These are phyloP conservation scores for Cheilosia soror DNA, from an alignment of 2,888 invertebrate genomes.

Conservation along the genomic window DNA sequence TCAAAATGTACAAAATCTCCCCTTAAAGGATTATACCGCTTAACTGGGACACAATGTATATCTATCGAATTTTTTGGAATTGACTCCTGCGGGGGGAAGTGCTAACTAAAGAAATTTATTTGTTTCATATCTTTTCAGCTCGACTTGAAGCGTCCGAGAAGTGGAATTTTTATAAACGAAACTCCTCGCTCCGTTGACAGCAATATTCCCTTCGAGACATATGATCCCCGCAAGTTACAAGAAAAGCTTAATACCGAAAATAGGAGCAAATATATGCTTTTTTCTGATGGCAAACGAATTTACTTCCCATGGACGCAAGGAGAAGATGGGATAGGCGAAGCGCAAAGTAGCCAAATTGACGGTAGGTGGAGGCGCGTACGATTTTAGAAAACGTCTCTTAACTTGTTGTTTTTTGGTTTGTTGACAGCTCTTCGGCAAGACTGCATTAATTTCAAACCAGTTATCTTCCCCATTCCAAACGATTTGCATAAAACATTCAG, in stretches of 20 bases:
- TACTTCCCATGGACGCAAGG: constrained; percentile 42
- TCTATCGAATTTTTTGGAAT: too few species aligned
- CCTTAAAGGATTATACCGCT: too few species aligned
- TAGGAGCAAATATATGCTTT: constrained; percentile 78
- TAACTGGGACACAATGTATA: too few species aligned
- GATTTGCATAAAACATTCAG: constrained; percentile 80
- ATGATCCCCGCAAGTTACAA: constrained; percentile 82
- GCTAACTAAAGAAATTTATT: too few species aligned
- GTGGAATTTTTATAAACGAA: constrained; percentile 81
- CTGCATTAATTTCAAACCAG: constrained; percentile 22
- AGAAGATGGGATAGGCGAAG: background rate
- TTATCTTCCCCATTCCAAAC: constrained; percentile 78
- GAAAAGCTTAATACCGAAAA: constrained; percentile 79
- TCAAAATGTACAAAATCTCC: too few species aligned
- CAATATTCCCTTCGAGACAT: constrained; percentile 78
- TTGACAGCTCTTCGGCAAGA: constrained; percentile 21
- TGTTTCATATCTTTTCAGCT: constrained; percentile 76
- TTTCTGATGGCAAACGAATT: constrained; percentile 61
- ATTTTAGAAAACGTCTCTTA: background rate
- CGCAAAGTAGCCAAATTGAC: background rate
- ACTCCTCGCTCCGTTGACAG: constrained; percentile 77
- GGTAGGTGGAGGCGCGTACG: background rate
- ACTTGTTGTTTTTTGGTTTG: too few species aligned
- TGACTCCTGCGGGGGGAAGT: too few species aligned
- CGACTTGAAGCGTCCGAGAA: constrained; percentile 80